Evolutionary conservation across 2,888 invertebrate species (phyloP).

Genomic region (Caenorhabditis zanzibari): DNA sequence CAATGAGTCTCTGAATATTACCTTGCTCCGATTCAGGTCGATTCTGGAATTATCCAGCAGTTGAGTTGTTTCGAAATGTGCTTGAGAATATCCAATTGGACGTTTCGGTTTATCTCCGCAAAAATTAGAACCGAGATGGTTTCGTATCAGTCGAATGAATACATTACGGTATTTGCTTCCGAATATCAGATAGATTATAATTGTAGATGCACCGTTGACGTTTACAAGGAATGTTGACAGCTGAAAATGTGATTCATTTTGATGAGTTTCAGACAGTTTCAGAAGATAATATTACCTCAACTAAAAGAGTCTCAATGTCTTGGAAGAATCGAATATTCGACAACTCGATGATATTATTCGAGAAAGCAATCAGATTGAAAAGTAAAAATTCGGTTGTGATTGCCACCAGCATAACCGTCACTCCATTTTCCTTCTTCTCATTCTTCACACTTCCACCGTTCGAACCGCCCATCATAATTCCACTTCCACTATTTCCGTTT

Average conservation of each 20-base stretch:
- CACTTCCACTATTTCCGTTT: slow-evolving; percentile 27
- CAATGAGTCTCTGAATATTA: too few relatives aligned
- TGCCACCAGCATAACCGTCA: slow-evolving; percentile 80
- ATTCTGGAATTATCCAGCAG: slow-evolving; percentile 57
- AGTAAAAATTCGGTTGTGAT: slow-evolving; percentile 80
- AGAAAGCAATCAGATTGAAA: slow-evolving; percentile 80
- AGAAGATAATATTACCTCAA: slow-evolving; percentile 66
- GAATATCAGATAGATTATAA: slow-evolving; percentile 78
- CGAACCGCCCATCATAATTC: slow-evolving; percentile 44
- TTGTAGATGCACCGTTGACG: slow-evolving; percentile 78
- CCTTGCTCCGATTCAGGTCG: slow-evolving; percentile 47
- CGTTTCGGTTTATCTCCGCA: slow-evolving; percentile 50
- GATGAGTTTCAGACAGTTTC: background rate
- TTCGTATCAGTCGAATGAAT: slow-evolving; percentile 62
- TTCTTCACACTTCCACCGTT: slow-evolving; percentile 40
- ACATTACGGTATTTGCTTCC: slow-evolving; percentile 77
- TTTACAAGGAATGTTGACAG: slow-evolving; percentile 76
- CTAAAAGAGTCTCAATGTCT: slow-evolving; percentile 73
- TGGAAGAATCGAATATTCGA: slow-evolving; percentile 63
- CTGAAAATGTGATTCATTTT: slow-evolving; percentile 43
- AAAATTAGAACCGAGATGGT: slow-evolving; percentile 45
- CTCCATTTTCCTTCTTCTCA: slow-evolving; percentile 75
- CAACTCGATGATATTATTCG: slow-evolving; percentile 80
- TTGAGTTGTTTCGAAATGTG: slow-evolving; percentile 66
- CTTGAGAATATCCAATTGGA: slow-evolving; percentile 58